phyloP scores from a whole-genome alignment of 37 sponge, comb jelly and placozoan species.

The Hexactinellida sp. region DNA sequence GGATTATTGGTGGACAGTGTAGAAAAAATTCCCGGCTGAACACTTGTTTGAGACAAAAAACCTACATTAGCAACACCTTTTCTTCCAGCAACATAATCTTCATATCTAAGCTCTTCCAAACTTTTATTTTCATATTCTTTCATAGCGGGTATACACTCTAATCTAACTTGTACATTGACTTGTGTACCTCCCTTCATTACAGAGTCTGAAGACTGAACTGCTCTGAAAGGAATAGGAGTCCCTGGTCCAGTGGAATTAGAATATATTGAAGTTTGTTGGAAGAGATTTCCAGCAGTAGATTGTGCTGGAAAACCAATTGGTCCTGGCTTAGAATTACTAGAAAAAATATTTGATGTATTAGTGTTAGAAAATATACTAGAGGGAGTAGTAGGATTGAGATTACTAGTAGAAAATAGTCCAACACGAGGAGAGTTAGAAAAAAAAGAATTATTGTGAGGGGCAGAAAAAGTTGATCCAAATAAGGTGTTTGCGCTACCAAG shows the following conservation, averaged over 20 bases:
- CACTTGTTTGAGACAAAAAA: background rate
- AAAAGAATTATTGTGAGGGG: background rate
- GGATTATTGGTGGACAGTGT: background rate
- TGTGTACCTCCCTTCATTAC: slow-evolving; percentile 38
- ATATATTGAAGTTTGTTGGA: background rate
- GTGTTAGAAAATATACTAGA: background rate
- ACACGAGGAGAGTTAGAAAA: background rate
- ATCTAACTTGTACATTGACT: slow-evolving; percentile 30
- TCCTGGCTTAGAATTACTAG: background rate
- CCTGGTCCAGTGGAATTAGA: background rate
- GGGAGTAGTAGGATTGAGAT: background rate
- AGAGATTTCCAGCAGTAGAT: background rate
- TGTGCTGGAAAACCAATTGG: background rate
- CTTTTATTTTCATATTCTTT: slow-evolving; percentile 60
- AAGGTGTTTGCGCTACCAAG: background rate
- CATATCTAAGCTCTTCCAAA: slow-evolving; percentile 72
- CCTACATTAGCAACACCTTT: slow-evolving; percentile 32
- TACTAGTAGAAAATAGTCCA: background rate
- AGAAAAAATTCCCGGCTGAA: background rate
- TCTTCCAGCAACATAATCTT: slow-evolving; percentile 59
- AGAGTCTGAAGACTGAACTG: slow-evolving; percentile 33
- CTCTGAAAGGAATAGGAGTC: slow-evolving; percentile 13
- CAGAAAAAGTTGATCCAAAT: background rate
- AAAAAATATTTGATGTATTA: background rate
- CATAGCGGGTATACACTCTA: slow-evolving; percentile 64